Evolutionary conservation across 1,140 invertebrate species (phyloP).

Genomic region (Lutraria rhynchaena): DNA sequence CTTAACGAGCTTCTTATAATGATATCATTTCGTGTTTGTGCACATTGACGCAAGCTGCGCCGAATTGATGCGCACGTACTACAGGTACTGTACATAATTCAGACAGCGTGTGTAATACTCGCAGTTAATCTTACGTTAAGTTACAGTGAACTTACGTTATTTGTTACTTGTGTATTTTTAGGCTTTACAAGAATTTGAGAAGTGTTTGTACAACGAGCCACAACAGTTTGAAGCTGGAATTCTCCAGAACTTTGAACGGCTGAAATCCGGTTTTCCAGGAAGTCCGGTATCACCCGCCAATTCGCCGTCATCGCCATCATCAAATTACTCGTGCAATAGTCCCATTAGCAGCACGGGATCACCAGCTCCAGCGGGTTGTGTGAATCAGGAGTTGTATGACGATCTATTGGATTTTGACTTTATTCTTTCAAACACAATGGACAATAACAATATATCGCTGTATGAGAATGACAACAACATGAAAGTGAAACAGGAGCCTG

Average conservation of each 20-base stretch:
- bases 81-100: no score
- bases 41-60: slow-evolving; percentile 16
- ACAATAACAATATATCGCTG: slow-evolving; percentile 61
- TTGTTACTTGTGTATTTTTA: slow-evolving; percentile 65
- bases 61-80: background rate
- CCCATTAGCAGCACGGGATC: slow-evolving; percentile 11
- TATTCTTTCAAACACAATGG: slow-evolving; percentile 78
- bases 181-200: slow-evolving; percentile 79
- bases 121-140: no score
- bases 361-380: slow-evolving; percentile 4
- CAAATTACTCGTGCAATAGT: slow-evolving; percentile 56
- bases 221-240: slow-evolving; percentile 69
- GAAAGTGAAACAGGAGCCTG: slow-evolving; percentile 75
- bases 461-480: slow-evolving; percentile 71
- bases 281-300: slow-evolving; percentile 43
- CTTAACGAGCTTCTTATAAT: no score
- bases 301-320: slow-evolving; percentile 40
- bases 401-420: slow-evolving; percentile 81
- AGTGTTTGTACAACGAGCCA: slow-evolving; percentile 65
- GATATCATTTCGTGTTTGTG: background rate
- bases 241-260: slow-evolving; percentile 67
- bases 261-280: slow-evolving; percentile 26
- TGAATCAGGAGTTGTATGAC: slow-evolving; percentile 68
- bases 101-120: no score
- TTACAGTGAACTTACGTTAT: background rate